Base-by-base conservation (phyloP, 2,888 invertebrate species). In the Tipula helvola region DNA sequence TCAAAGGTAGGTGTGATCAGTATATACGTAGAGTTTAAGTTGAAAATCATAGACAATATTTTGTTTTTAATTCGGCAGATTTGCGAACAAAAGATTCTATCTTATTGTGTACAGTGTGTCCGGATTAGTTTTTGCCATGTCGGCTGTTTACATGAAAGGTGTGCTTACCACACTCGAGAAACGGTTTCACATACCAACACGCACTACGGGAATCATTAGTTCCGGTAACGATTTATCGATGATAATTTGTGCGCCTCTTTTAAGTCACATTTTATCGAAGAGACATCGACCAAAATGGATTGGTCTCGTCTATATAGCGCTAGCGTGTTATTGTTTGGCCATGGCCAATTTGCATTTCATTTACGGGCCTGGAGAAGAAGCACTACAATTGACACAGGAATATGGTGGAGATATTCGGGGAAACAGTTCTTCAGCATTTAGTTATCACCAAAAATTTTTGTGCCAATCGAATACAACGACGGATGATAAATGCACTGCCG, bases 211-310 rank as follows among this genome's bases (percentile, higher is more conserved):
- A 88, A 91, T 94, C 88, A 93, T 94, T 88, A 93, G 93, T 87
- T 93, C 94, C 87, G 94, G 94, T 42, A 94, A 94, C 89, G 94
- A 95, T 90, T 93, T 94, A 88, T 94, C 94, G 88, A 93, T 93
- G 89, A 90, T 94, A 87, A 91, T 94, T 87, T 93, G 93, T 87
- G 93, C 94, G 7, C 91, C 93, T 86, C 91, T 93, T 16, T 39
- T 84, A 84, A 84, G 84, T 13, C 84, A 84, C 12, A 0, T 39
- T 39, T n/a, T 84, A 39, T 36, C 84, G 7, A 84, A 84, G n/a
- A 84, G n/a, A 39, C 94, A 94, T 90, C 91, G 94, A 88, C 94
- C 95, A 5, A 90, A 94, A 89, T 94, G 94, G 94, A 93, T 94
- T 89, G 94, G 71, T 10, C 28, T 71, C 2, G 71, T 71, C 2